Evolutionary conservation across 2,113 vertebrate species (phyloP).

Genomic region (Spea multiplicata): DNA sequence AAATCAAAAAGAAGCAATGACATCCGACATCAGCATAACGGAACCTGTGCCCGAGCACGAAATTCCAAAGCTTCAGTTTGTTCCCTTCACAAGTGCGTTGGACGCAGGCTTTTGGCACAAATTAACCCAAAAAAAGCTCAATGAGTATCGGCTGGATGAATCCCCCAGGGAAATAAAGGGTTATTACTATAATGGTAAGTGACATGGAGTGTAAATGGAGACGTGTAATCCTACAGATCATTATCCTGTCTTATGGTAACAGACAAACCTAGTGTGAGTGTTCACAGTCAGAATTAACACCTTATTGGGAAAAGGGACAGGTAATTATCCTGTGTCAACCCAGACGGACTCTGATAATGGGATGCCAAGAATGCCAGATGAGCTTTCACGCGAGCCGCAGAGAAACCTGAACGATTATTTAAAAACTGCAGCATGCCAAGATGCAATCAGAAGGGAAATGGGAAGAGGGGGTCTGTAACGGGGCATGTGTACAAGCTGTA

Average conservation of each 20-base stretch:
- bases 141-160: conserved; percentile 89
- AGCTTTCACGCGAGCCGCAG: no score
- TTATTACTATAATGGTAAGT: conserved; percentile 91
- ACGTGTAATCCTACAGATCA: neutral
- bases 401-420: no score
- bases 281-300: no score
- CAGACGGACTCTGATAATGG: no score
- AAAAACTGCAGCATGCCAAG: no score
- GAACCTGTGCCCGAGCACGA: conserved; percentile 31
- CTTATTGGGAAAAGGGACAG: no score
- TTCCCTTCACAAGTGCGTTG: conserved; percentile 88
- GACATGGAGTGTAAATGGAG: neutral
- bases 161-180: conserved; percentile 85
- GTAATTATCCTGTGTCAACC: no score
- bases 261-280: no score
- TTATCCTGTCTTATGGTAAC: neutral
- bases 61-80: conserved; percentile 82
- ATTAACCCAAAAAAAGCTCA: conserved; percentile 91
- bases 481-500: no score
- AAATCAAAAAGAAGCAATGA: conserved; percentile 58
- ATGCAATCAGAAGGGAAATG: no score
- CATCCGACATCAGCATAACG: conserved; percentile 52
- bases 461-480: no score
- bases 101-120: conserved; percentile 98
- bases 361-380: no score